Evolutionary conservation across 2,797 vertebrate genomes (phyloP).

Genomic region (Neosilurus mollespiculum): DNA sequence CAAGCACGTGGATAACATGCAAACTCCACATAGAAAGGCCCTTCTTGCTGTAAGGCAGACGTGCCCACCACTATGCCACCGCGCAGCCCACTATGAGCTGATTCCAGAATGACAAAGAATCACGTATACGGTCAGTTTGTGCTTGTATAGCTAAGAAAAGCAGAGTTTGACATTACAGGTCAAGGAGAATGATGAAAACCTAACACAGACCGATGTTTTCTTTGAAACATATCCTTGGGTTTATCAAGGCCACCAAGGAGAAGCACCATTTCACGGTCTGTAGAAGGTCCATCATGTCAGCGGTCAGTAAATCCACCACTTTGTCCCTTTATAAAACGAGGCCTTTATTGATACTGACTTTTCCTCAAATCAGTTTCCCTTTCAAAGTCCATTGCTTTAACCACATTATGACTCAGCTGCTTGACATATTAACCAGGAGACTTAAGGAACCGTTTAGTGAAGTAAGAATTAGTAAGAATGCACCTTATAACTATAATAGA

Average conservation of each 20-base stretch:
- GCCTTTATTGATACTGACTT: neutral
- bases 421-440: slow-evolving; percentile 22
- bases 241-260: slow-evolving; percentile 2
- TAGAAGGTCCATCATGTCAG: neutral
- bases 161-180: neutral
- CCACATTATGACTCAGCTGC: slow-evolving; percentile 25
- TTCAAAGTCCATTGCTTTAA: slow-evolving; percentile 43
- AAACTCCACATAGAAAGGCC: too few relatives aligned
- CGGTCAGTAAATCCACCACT: neutral
- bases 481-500: neutral
- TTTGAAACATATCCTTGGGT: slow-evolving; percentile 14
- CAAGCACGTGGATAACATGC: too few relatives aligned
- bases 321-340: neutral
- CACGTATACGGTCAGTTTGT: neutral
- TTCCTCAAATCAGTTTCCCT: slow-evolving; percentile 15
- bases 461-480: neutral
- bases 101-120: neutral
- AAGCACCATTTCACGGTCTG: slow-evolving; percentile 4
- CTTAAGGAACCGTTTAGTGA: neutral
- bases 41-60: too few relatives aligned
- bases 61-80: too few relatives aligned
- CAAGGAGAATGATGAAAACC: slow-evolving; percentile 33
- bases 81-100: neutral
- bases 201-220: slow-evolving; percentile 3
- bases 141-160: slow-evolving; percentile 20